Percentiles rank a stretch among this genome's conserved stretches.
phyloP scores from a whole-genome alignment of 2,888 invertebrate genomes.

The Ptilodon capucinus region DNA sequence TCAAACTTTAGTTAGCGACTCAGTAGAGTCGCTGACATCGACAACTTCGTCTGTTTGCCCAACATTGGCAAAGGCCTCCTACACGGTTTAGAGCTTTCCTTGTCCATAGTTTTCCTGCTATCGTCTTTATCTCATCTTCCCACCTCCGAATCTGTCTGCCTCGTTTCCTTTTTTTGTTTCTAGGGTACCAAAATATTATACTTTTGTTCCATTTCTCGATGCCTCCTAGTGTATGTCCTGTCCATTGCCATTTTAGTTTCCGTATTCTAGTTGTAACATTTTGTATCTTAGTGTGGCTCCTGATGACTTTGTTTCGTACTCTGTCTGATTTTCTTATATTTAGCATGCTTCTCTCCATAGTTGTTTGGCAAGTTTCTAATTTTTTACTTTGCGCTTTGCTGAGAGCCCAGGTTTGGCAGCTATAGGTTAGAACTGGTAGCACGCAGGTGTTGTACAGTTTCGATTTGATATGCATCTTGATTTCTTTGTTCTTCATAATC shows the following conservation, averaged over 20 bases:
- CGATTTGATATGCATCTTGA: background rate
- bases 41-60: too few species aligned
- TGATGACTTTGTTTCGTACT: background rate
- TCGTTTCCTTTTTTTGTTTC: too few species aligned
- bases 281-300: background rate
- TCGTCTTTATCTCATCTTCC: too few species aligned
- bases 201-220: background rate
- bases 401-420: background rate
- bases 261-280: background rate
- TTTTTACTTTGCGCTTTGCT: background rate
- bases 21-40: too few species aligned
- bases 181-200: too few species aligned
- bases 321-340: slow-evolving; percentile 2
- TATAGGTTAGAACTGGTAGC: background rate
- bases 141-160: too few species aligned
- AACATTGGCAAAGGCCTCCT: too few species aligned
- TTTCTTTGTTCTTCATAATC: background rate
- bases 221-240: background rate
- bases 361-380: slow-evolving; percentile 1
- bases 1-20: too few species aligned
- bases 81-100: too few species aligned
- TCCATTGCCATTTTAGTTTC: background rate
- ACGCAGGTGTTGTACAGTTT: background rate
- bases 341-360: slow-evolving; percentile 12
- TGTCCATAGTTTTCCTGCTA: too few species aligned